phyloP scores from a whole-genome alignment of 2,797 vertebrate species.

The Mormyrus proboscirostris region DNA sequence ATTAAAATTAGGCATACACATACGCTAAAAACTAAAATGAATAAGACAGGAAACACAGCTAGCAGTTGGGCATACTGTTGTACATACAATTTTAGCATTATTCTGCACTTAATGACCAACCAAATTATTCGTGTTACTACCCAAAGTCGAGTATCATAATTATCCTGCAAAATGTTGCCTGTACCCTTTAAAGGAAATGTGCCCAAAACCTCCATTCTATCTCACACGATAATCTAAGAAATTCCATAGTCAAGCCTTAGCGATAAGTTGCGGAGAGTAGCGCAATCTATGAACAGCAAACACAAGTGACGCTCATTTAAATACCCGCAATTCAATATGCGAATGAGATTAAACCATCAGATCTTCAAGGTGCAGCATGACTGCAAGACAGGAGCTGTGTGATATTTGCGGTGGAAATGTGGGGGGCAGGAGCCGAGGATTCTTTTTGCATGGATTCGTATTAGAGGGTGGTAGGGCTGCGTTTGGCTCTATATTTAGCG shows the following conservation, averaged over 20 bases:
- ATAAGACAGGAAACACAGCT: background rate
- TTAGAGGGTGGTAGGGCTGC: background rate
- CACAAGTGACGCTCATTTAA: background rate
- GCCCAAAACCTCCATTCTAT: background rate
- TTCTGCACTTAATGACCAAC: background rate
- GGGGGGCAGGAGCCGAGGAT: background rate
- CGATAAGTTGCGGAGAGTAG: background rate
- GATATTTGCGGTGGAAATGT: background rate
- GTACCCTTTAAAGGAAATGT: background rate
- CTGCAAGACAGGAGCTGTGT: background rate
- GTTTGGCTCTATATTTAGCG: background rate
- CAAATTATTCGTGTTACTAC: background rate
- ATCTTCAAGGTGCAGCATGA: background rate
- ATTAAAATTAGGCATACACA: no score
- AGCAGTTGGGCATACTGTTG: background rate
- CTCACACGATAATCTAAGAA: background rate
- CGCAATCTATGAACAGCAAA: background rate
- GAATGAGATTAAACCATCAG: background rate
- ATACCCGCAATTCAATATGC: background rate
- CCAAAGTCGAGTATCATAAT: background rate
- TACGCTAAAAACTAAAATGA: no score
- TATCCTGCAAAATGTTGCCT: background rate
- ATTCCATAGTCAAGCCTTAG: background rate
- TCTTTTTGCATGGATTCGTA: background rate
- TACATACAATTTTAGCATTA: background rate